phyloP scores from a whole-genome alignment of 2,888 invertebrate species.

The Smittia sp. region DNA sequence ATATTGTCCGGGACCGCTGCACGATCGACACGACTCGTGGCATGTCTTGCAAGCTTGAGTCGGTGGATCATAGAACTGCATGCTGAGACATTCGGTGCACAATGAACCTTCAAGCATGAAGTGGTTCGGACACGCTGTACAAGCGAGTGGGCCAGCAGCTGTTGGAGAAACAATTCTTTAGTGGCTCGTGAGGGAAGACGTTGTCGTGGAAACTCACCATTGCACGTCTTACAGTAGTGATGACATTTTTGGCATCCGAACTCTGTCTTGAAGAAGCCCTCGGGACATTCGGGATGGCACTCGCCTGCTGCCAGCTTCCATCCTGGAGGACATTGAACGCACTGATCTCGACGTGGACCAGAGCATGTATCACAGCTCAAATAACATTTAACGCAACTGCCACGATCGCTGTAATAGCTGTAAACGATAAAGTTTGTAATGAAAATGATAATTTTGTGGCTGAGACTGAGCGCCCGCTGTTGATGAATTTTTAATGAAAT shows the following conservation, averaged over 20 bases:
- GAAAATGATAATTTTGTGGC: neutral
- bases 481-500: conserved; percentile 10
- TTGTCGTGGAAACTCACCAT: conserved; percentile 58
- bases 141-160: conserved; percentile 71
- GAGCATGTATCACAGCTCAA: conserved; percentile 81
- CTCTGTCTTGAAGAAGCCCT: conserved; percentile 78
- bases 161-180: conserved; percentile 44
- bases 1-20: conserved; percentile 67
- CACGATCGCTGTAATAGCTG: conserved; percentile 83
- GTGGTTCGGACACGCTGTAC: conserved; percentile 69
- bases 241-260: conserved; percentile 86
- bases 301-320: conserved; percentile 82
- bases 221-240: conserved; percentile 83
- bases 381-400: conserved; percentile 78
- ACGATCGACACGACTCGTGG: conserved; percentile 64
- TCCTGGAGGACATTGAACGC: conserved; percentile 75
- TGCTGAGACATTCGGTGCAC: conserved; percentile 72
- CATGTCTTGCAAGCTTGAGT: conserved; percentile 68
- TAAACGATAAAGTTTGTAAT: conserved; percentile 43
- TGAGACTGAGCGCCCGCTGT: neutral
- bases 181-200: no score
- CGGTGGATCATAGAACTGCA: conserved; percentile 68
- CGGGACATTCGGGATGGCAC: conserved; percentile 81
- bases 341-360: conserved; percentile 79
- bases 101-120: conserved; percentile 71